Evolutionary conservation across 2,113 vertebrate genomes (phyloP), one percentile per base, ranked within the genome.

Genomic region (Zosterops pallidus): DNA sequence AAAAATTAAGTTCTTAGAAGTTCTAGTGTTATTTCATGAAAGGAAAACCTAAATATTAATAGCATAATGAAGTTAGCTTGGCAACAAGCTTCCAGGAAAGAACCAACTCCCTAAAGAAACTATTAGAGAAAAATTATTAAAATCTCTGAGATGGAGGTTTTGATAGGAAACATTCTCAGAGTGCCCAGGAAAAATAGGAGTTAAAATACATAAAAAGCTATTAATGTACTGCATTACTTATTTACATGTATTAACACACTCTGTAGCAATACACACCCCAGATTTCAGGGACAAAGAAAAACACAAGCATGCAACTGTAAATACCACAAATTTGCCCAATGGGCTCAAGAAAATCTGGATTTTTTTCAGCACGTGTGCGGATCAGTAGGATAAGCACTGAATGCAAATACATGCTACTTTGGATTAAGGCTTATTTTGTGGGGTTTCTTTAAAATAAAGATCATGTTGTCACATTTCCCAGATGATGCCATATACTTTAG

Each of bases 41-140:
- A 49, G 62, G 14, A 80, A 67, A 69, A 22, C 52, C 11, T 72
- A 77, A 90, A 88, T 65, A 92, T 69, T 69, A 93, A 79, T 4
- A 79, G 26, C 44, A 76, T 69, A 65, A 94, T 80, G 37, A 90
- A 95, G n/a, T 52, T 37, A 78, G 55, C 65, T 55, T 87, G 50
- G 62, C 49, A 96, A 89, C 31, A 83, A 92, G 75, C 28, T 93
- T 69, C 79, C 53, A 93, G 63, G 83, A 74, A 90, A 86, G 50
- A 88, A 78, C 3, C 2, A 8, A 59, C 5, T 63, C 57, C 60
- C 63, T 67, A 46, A 79, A 83, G 41, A 74, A 64, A 68, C 62
- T 6, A 22, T 4, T 42, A 63, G 5, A 63, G 44, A 63, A 91
- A 74, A 83, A 65, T 11, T 33, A 41, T 37, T 67, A 74, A 63